A percentile compares a stretch with the other conserved stretches of the same genome.
Conservation (phyloP, 2,888 invertebrate species). For the Lasioglossum morio region DNA sequence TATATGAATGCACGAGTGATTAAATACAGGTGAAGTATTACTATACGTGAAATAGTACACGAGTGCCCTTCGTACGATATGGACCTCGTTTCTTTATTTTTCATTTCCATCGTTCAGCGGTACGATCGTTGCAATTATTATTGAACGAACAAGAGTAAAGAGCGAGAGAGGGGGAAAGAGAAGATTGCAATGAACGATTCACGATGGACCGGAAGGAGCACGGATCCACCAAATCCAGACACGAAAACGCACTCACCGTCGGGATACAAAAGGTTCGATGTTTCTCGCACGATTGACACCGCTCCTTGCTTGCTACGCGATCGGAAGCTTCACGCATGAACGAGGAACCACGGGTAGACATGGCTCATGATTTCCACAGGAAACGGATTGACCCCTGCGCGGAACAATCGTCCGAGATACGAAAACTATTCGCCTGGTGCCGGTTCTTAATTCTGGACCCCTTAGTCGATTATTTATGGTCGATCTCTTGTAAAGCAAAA, state of each 20-base stretch:
- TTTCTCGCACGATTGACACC: slow-evolving; percentile 73
- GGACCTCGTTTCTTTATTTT: background rate
- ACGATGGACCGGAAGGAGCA: slow-evolving; percentile 36
- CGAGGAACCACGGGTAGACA: slow-evolving; percentile 67
- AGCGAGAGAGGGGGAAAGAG: background rate
- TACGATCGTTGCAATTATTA: background rate
- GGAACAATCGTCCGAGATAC: slow-evolving; percentile 31
- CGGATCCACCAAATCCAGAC: slow-evolving; percentile 44
- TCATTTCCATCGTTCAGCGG: background rate
- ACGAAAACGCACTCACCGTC: slow-evolving; percentile 62
- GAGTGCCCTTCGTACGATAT: too few relatives aligned
- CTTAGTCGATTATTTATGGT: slow-evolving; percentile 33
- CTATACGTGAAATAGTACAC: too few relatives aligned
- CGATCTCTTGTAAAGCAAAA: background rate
- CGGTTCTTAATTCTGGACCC: slow-evolving; percentile 31
- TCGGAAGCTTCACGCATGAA: slow-evolving; percentile 75
- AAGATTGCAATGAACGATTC: slow-evolving; percentile 15
- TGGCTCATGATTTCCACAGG: slow-evolving; percentile 73
- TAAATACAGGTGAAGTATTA: too few relatives aligned
- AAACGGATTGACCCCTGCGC: slow-evolving; percentile 61
- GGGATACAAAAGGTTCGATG: slow-evolving; percentile 66
- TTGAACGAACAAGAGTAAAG: background rate
- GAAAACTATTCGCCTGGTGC: slow-evolving; percentile 15
- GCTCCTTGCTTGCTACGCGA: slow-evolving; percentile 66
- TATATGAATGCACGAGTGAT: too few relatives aligned